Conservation (phyloP, 2,113 vertebrate species). For the Zosterops pallidus region DNA sequence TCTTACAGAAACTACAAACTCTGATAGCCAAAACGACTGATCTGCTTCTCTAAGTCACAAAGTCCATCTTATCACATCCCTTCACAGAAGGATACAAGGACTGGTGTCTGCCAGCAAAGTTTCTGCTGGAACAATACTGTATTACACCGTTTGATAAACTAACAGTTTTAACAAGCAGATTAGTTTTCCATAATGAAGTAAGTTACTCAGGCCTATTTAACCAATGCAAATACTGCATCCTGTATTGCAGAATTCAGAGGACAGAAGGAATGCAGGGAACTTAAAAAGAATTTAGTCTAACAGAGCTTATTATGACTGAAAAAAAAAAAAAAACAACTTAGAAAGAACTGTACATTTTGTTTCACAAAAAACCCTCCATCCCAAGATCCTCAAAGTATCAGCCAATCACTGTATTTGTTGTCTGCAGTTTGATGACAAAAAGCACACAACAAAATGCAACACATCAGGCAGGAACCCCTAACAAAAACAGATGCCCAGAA, state of each 20-base stretch:
- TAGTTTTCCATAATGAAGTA: conserved; percentile 26
- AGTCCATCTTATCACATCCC: neutral
- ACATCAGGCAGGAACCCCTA: neutral
- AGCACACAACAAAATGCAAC: neutral
- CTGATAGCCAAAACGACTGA: neutral
- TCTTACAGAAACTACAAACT: conserved; percentile 28
- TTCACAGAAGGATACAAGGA: neutral
- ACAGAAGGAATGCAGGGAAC: neutral
- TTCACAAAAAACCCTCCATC: neutral
- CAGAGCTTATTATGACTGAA: neutral
- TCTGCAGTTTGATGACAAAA: neutral
- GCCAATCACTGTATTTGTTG: neutral
- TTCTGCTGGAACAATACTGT: conserved; percentile 42
- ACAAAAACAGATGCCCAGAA: neutral
- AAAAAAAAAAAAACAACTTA: neutral
- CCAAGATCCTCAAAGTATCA: neutral
- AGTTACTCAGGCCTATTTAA: conserved; percentile 6
- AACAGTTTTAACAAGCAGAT: conserved; percentile 35
- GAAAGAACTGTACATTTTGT: neutral
- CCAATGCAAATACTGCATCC: neutral
- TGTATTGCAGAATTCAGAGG: neutral
- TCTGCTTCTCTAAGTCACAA: neutral
- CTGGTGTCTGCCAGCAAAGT: neutral
- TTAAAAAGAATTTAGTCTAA: neutral
- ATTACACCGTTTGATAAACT: neutral